Conservation (phyloP, 2,888 invertebrate genomes). For the Lomographa bimaculata region DNA sequence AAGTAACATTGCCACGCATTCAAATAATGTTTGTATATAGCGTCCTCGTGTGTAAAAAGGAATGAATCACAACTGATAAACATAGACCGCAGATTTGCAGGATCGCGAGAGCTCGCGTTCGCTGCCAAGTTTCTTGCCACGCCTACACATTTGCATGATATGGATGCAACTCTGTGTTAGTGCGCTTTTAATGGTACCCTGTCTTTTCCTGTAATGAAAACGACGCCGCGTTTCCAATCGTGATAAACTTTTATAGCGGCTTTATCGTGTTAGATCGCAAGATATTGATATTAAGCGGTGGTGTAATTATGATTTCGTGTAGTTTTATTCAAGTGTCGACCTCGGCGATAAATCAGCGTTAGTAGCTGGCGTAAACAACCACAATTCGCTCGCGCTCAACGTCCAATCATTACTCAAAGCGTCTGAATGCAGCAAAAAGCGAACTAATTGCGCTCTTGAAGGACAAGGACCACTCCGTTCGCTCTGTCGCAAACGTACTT, state of each 20-base stretch:
- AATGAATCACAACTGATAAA: constrained; percentile 80
- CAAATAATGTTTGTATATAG: constrained; percentile 43
- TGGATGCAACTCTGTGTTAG: constrained; percentile 46
- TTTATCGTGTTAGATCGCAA: constrained; percentile 44
- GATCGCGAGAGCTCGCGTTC: constrained; percentile 58
- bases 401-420: constrained; percentile 78
- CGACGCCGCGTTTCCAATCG: constrained; percentile 16
- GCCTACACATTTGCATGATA: constrained; percentile 74
- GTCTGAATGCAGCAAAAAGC: constrained; percentile 76
- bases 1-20: constrained; percentile 55
- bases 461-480: constrained; percentile 71
- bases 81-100: constrained; percentile 71
- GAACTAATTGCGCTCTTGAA: constrained; percentile 79
- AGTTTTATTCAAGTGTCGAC: constrained; percentile 46
- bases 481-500: constrained; percentile 73
- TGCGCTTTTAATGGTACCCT: constrained; percentile 42
- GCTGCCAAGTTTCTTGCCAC: constrained; percentile 75
- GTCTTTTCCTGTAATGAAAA: constrained; percentile 39
- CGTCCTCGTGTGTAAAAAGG: constrained; percentile 49
- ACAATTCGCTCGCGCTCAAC: constrained; percentile 53
- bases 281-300: constrained; percentile 42
- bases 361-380: constrained; percentile 72
- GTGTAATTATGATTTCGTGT: constrained; percentile 50
- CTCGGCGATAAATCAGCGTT: constrained; percentile 69
- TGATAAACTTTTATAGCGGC: constrained; percentile 26